Conservation (phyloP, 1,140 invertebrate species). For the Anastrepha obliqua region DNA sequence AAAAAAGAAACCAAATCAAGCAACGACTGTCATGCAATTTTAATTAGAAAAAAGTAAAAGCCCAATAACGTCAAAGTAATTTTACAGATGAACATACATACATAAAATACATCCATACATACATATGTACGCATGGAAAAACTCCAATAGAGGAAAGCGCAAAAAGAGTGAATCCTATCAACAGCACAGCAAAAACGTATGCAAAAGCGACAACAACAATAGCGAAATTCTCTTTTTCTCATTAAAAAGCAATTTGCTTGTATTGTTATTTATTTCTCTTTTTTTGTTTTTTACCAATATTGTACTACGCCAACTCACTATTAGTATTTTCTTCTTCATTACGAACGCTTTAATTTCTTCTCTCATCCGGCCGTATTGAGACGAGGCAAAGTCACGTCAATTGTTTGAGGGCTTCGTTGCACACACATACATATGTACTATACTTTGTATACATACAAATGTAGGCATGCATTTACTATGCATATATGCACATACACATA, state of each 20-base stretch:
- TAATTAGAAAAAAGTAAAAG: background rate
- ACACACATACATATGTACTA: background rate
- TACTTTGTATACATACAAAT: background rate
- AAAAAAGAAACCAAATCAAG: background rate
- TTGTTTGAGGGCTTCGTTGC: conserved; percentile 10
- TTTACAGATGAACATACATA: too few relatives aligned
- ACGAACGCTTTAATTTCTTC: conserved; percentile 28
- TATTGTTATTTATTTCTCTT: background rate
- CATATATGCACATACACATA: background rate
- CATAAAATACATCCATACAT: background rate
- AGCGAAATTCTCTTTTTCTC: background rate
- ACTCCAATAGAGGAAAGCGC: background rate
- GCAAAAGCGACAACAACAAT: background rate
- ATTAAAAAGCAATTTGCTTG: conserved; percentile 35
- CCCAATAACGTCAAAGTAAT: background rate
- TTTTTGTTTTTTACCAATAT: background rate
- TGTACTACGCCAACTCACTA: background rate
- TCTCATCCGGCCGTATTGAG: background rate
- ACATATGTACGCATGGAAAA: background rate
- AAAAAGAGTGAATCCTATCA: background rate
- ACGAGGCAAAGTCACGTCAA: background rate
- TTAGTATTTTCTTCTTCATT: background rate
- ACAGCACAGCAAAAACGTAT: background rate
- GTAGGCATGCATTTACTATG: background rate
- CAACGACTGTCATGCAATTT: background rate